These are phyloP conservation scores for Neuroscelio doddi DNA, from an alignment of 2,888 invertebrate genomes.

Conservation along the genomic window DNA sequence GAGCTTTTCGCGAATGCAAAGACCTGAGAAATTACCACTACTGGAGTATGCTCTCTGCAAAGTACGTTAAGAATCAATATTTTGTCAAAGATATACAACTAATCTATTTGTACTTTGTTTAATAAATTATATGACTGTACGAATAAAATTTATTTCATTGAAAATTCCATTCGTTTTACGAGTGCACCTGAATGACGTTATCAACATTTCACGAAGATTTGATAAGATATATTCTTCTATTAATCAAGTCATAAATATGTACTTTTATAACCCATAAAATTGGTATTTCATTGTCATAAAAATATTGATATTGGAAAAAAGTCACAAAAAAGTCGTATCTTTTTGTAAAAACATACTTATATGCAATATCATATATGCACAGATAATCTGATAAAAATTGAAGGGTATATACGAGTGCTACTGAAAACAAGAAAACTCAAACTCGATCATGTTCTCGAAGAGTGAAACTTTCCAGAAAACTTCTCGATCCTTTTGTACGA, in stretches of 20 bases:
- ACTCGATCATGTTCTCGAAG: constrained; percentile 4
- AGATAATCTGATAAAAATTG: constrained; percentile 5
- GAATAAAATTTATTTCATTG: no score
- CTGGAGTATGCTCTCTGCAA: no score
- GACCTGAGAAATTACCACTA: no score
- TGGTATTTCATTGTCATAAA: background rate
- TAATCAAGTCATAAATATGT: constrained; percentile 3
- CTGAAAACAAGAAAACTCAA: background rate
- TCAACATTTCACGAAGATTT: background rate
- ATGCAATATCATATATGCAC: constrained; percentile 3
- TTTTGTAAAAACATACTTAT: background rate
- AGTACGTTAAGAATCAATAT: no score
- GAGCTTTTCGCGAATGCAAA: no score
- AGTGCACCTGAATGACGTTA: no score
- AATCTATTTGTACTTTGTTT: no score
- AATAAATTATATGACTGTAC: no score
- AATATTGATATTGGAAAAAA: constrained; percentile 7
- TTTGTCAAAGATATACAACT: no score
- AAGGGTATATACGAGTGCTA: constrained; percentile 1
- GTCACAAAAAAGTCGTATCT: constrained; percentile 4
- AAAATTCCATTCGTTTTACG: no score
- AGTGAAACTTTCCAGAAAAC: constrained; percentile 2
- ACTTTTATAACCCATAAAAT: background rate
- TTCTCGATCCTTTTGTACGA: background rate
- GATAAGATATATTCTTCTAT: background rate